phyloP scores from a whole-genome alignment of 2,113 vertebrate species.

The Trichechus manatus region DNA sequence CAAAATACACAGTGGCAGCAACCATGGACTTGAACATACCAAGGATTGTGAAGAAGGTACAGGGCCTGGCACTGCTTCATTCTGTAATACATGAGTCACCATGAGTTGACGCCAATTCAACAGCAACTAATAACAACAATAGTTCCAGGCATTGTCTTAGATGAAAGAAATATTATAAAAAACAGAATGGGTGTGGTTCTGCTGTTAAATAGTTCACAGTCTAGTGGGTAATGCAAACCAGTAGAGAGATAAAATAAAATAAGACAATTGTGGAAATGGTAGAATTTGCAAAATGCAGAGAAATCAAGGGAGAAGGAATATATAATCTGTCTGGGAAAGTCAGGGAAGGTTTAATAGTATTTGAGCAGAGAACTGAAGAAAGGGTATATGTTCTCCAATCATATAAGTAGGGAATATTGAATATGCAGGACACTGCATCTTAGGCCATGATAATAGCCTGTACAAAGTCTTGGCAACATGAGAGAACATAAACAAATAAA shows the following conservation, averaged over 20 bases:
- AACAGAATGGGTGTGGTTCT: not conserved
- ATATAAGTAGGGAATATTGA: not conserved
- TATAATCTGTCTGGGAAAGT: not conserved
- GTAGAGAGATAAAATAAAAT: not conserved
- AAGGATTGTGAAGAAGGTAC: not conserved
- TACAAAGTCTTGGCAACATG: not conserved
- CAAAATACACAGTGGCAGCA: not conserved
- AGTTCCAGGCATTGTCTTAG: not conserved
- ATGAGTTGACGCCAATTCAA: not conserved
- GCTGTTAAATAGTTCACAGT: not conserved
- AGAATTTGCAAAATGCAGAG: not conserved
- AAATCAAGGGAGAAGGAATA: conserved; percentile 13
- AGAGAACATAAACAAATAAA: conserved; percentile 37
- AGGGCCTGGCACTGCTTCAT: not conserved
- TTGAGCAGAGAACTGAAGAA: conserved; percentile 28
- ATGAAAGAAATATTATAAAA: not conserved
- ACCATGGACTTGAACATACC: not conserved
- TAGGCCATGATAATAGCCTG: not conserved
- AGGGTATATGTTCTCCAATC: not conserved
- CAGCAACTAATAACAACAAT: not conserved
- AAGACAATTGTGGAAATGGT: not conserved
- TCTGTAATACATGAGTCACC: not conserved
- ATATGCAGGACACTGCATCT: not conserved
- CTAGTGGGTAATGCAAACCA: not conserved
- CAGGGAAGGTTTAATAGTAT: not conserved